phyloP scores from a whole-genome alignment of 2,888 invertebrate genomes.

The Drosophila mimetica region DNA sequence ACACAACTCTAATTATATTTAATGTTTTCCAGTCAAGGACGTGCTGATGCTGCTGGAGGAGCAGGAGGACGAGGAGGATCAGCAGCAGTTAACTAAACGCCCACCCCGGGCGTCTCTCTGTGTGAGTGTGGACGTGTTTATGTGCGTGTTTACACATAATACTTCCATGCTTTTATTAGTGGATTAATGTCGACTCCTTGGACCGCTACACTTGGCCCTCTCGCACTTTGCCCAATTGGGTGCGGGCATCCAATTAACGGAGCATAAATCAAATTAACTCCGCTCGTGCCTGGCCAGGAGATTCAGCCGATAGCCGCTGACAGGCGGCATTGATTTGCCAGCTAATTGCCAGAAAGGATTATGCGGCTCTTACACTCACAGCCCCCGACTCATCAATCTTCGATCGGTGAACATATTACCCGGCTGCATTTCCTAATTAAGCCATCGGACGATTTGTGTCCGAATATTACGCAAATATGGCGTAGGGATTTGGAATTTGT shows the following conservation, averaged over 20 bases:
- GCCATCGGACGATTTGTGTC: constrained; percentile 1
- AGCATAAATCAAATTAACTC: constrained; percentile 48
- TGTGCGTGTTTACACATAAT: constrained; percentile 35
- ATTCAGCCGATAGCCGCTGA: constrained; percentile 33
- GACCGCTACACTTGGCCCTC: constrained; percentile 5
- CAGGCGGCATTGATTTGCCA: constrained; percentile 44
- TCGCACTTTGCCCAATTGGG: constrained; percentile 10
- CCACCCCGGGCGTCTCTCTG: too few relatives aligned
- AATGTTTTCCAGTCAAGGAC: constrained; percentile 42
- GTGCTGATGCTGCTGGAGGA: constrained; percentile 17
- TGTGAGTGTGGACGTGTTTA: constrained; percentile 17
- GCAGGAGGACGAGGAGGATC: neutral
- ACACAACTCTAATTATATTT: constrained; percentile 52
- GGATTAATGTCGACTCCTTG: constrained; percentile 37
- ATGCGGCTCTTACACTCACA: constrained; percentile 31
- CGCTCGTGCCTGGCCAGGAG: constrained; percentile 15
- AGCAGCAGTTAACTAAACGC: neutral
- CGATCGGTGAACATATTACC: neutral
- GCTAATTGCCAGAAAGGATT: constrained; percentile 52
- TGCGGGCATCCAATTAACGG: constrained; percentile 41
- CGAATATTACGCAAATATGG: constrained; percentile 15
- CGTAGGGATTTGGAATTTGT: constrained; percentile 16
- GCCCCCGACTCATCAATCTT: constrained; percentile 19
- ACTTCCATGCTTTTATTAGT: constrained; percentile 51
- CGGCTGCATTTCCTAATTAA: constrained; percentile 27